Evolutionary conservation across 2,797 vertebrate species (phyloP).

Genomic region (Pelobates cultripes): DNA sequence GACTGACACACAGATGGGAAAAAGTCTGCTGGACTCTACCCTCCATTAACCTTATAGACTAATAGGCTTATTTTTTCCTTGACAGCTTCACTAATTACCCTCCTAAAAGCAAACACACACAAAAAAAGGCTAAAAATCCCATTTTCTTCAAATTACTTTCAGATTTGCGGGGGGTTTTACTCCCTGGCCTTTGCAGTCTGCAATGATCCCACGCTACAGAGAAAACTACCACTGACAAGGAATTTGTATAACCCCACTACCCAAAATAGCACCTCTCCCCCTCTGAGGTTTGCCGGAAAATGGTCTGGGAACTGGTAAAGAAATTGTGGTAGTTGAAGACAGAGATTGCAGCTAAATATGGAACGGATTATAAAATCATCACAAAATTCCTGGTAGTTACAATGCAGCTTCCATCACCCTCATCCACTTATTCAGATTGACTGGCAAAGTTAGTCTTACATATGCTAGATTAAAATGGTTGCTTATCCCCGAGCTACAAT

Average conservation of each 20-base stretch:
- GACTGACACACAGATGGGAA: constrained; percentile 44
- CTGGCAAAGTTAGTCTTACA: too few relatives aligned
- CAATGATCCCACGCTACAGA: neutral
- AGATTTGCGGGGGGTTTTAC: constrained; percentile 74
- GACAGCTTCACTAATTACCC: constrained; percentile 81
- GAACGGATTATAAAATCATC: neutral
- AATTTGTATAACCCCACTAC: constrained; percentile 29
- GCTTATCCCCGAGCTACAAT: neutral
- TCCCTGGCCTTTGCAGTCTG: constrained; percentile 64
- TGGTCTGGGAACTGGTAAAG: neutral
- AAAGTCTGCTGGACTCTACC: constrained; percentile 2
- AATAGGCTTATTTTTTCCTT: constrained; percentile 79
- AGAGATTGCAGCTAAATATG: neutral
- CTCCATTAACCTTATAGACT: constrained; percentile 51
- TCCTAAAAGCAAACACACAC: constrained; percentile 79
- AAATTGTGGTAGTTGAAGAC: neutral
- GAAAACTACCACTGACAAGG: constrained; percentile 32
- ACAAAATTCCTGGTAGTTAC: neutral
- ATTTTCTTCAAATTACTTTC: constrained; percentile 75
- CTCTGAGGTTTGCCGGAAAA: constrained; percentile 3
- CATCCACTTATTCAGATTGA: neutral
- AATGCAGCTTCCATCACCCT: neutral
- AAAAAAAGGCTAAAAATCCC: constrained; percentile 76
- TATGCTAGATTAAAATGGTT: neutral
- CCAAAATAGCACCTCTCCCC: constrained; percentile 28